Percentiles rank a stretch among this genome's conserved stretches.
Evolutionary conservation across 2,113 vertebrate genomes (phyloP).

Genomic region (Pristiophorus japonicus): DNA sequence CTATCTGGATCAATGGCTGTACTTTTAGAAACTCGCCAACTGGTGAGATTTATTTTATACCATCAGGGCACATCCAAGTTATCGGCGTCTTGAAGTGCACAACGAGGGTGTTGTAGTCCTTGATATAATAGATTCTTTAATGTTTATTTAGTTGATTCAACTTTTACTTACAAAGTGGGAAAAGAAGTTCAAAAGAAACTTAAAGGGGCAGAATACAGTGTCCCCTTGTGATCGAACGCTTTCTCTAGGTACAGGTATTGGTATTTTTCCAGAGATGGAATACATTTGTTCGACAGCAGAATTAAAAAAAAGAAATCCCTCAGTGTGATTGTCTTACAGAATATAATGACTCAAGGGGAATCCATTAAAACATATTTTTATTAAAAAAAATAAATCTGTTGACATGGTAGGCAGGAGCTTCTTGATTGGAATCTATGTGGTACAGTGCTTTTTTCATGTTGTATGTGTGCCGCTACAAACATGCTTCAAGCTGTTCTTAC

Average conservation of each 20-base stretch:
- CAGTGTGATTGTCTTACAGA: neutral
- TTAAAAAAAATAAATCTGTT: neutral
- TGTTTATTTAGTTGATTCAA: neutral
- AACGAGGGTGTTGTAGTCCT: neutral
- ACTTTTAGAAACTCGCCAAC: neutral
- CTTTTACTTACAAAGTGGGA: neutral
- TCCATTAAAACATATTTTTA: neutral
- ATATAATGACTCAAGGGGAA: neutral
- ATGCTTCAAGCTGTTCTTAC: constrained; percentile 2
- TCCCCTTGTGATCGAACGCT: neutral
- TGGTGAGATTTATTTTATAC: neutral
- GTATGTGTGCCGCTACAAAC: neutral
- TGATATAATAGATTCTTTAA: neutral
- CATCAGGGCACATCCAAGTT: neutral
- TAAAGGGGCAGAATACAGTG: neutral
- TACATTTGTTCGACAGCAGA: neutral
- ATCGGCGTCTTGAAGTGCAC: neutral
- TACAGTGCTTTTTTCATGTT: neutral
- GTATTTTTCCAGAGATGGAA: neutral
- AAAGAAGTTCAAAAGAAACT: neutral
- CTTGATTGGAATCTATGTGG: neutral
- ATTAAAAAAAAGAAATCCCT: neutral
- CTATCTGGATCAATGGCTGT: neutral
- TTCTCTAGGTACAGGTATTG: neutral
- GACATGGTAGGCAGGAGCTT: neutral